These are phyloP conservation scores for Craterocephalus amniculus DNA, from an alignment of 2,797 vertebrate species.

Conservation along the genomic window DNA sequence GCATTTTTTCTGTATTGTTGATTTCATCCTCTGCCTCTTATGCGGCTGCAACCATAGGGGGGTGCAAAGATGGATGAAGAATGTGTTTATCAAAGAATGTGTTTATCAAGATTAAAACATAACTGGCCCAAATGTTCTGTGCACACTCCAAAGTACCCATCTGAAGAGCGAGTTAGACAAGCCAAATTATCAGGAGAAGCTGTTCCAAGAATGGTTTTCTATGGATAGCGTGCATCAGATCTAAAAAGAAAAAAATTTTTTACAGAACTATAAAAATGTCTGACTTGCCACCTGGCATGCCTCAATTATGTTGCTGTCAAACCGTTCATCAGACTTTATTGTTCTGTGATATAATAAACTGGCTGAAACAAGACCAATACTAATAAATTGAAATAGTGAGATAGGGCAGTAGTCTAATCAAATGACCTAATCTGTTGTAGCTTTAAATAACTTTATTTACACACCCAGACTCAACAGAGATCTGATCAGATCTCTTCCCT, in stretches of 20 bases:
- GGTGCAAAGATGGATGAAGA: background rate
- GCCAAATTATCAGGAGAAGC: too few relatives aligned
- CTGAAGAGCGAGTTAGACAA: too few relatives aligned
- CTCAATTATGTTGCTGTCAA: background rate
- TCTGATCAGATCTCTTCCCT: too few relatives aligned
- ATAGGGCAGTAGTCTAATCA: background rate
- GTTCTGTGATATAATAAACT: background rate
- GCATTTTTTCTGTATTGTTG: background rate
- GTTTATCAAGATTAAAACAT: background rate
- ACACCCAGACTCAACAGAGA: too few relatives aligned
- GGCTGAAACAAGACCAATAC: background rate
- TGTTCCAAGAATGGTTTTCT: too few relatives aligned
- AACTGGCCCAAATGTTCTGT: background rate
- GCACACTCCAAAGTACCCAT: too few relatives aligned
- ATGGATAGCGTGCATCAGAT: too few relatives aligned
- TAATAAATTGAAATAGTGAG: background rate
- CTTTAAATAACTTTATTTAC: too few relatives aligned
- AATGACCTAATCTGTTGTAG: too few relatives aligned
- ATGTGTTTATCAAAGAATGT: background rate
- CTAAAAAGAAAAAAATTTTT: too few relatives aligned
- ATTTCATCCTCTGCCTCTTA: background rate
- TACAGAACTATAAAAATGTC: background rate
- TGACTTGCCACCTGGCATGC: background rate
- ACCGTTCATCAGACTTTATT: background rate
- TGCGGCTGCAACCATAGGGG: background rate